Evolutionary conservation across 2,888 invertebrate genomes (phyloP).

Genomic region (Phortica magna): DNA sequence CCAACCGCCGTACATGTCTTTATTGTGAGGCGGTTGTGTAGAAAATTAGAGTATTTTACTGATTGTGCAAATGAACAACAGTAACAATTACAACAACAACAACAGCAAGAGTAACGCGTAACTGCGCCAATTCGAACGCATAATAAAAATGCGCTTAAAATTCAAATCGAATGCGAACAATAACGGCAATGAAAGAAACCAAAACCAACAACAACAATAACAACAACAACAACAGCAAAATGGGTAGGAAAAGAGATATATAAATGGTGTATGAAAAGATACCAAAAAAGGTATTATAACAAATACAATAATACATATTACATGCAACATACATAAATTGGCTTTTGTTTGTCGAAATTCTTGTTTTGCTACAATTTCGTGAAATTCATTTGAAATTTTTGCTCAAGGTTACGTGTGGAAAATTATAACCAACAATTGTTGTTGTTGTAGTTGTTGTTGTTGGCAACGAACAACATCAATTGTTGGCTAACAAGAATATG

Average conservation of each 20-base stretch:
- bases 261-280: background rate
- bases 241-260: no score
- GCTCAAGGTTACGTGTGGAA: slow-evolving; percentile 64
- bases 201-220: background rate
- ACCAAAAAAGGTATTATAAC: background rate
- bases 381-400: slow-evolving; percentile 55
- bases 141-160: slow-evolving; percentile 38
- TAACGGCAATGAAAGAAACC: background rate
- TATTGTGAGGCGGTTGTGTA: no score
- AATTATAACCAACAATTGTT: slow-evolving; percentile 50
- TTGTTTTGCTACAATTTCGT: slow-evolving; percentile 25
- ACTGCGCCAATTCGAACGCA: slow-evolving; percentile 17
- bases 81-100: slow-evolving; percentile 2
- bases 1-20: background rate
- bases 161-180: slow-evolving; percentile 45
- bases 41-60: background rate
- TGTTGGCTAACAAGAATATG: slow-evolving; percentile 60
- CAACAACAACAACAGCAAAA: background rate
- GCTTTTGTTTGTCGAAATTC: slow-evolving; percentile 1
- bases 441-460: slow-evolving; percentile 1
- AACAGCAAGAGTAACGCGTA: background rate
- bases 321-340: background rate
- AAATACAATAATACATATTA: background rate
- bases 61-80: background rate
- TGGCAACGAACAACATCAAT: slow-evolving; percentile 34